These are phyloP conservation scores for Acanthis flammea DNA, from an alignment of 2,797 vertebrate genomes.

Conservation along the genomic window DNA sequence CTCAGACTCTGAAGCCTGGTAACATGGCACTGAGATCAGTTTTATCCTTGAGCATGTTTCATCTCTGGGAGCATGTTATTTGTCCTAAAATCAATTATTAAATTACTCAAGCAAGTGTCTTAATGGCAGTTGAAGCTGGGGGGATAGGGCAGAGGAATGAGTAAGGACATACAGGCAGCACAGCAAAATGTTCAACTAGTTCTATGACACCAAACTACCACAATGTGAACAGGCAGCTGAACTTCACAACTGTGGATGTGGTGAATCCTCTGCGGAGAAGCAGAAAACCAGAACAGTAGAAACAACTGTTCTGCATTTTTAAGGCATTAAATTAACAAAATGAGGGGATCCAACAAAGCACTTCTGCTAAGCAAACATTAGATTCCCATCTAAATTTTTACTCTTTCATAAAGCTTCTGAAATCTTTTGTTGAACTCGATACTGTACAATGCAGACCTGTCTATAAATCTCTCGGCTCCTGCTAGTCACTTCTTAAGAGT, in stretches of 20 bases:
- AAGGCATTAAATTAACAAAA: conserved; percentile 42
- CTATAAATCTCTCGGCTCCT: conserved; percentile 51
- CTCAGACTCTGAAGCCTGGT: background rate
- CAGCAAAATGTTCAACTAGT: background rate
- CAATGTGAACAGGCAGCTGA: background rate
- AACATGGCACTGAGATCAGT: background rate
- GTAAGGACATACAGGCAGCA: background rate
- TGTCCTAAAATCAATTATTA: background rate
- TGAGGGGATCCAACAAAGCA: background rate
- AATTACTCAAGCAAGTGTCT: background rate
- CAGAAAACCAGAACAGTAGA: background rate
- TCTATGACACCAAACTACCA: background rate
- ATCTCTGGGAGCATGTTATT: background rate
- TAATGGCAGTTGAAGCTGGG: background rate
- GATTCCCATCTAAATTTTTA: conserved; percentile 35
- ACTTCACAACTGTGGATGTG: background rate
- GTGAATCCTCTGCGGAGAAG: background rate
- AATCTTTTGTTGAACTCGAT: conserved; percentile 27
- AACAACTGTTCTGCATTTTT: conserved; percentile 34
- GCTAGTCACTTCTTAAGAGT: conserved; percentile 41
- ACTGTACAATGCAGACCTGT: background rate
- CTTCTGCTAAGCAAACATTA: background rate
- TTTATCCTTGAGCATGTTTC: background rate
- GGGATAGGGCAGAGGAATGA: background rate
- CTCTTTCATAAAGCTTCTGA: conserved; percentile 37